Conservation (phyloP, 2,113 vertebrate genomes). For the Geothlypis trichas region DNA sequence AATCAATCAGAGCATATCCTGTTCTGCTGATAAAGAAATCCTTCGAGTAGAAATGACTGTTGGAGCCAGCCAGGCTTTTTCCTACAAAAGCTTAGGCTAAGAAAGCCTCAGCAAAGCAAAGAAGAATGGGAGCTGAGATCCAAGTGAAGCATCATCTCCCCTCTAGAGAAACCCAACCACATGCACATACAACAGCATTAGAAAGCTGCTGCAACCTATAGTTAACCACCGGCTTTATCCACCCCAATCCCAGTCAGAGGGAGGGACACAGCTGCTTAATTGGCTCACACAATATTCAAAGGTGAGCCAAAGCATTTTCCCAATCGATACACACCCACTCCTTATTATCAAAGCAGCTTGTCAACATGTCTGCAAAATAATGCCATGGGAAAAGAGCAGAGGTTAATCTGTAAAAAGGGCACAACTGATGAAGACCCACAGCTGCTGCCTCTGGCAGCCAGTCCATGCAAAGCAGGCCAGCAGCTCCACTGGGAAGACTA, state of each 20-base stretch:
- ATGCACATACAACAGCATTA: neutral
- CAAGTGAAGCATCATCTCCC: neutral
- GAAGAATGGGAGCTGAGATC: neutral
- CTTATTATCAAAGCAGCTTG: neutral
- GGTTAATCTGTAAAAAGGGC: neutral
- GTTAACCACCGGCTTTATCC: neutral
- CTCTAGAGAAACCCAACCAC: neutral
- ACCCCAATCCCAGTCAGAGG: neutral
- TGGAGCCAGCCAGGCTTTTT: neutral
- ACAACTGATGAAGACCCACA: neutral
- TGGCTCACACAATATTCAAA: neutral
- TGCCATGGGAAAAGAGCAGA: neutral
- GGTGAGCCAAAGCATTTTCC: slow-evolving; percentile 5
- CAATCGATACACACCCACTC: neutral
- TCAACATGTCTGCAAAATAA: neutral
- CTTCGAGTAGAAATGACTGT: neutral
- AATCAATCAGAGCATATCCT: neutral
- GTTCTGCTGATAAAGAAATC: neutral
- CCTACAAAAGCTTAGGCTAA: neutral
- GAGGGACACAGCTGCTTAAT: neutral
- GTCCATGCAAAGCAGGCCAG: neutral
- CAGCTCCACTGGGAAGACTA: neutral
- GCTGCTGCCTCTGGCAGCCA: neutral
- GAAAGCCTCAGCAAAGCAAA: neutral
- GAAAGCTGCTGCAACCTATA: slow-evolving; percentile 54